Conservation (phyloP, 2,888 invertebrate species). For the Exephanes ischioxanthus region DNA sequence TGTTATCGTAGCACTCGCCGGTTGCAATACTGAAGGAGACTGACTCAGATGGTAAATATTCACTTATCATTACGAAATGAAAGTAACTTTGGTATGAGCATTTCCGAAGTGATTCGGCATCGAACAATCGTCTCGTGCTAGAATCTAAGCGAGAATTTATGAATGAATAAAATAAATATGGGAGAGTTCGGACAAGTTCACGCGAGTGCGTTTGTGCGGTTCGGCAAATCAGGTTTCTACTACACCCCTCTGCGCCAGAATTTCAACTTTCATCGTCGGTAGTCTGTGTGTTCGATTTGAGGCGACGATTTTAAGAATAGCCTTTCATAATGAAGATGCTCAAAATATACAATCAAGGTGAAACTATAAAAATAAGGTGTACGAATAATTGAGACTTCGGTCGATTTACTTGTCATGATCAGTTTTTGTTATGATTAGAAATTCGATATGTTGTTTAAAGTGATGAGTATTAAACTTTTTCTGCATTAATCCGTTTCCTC, state of each 20-base stretch:
- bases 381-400: no score
- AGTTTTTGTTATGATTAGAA: neutral
- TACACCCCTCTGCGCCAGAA: no score
- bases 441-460: neutral
- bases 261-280: no score
- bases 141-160: neutral
- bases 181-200: no score
- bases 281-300: no score
- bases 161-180: no score
- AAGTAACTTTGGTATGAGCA: neutral
- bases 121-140: neutral
- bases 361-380: no score
- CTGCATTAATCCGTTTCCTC: neutral
- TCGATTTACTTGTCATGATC: neutral
- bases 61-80: neutral
- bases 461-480: neutral
- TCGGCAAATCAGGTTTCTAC: no score
- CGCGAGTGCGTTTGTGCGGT: no score
- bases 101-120: neutral
- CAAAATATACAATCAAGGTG: no score
- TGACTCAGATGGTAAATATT: neutral
- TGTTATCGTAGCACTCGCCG: constrained; percentile 31
- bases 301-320: no score
- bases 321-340: no score
- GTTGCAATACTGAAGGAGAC: neutral